These are phyloP conservation scores for Rotaria socialis DNA, from an alignment of 2,888 invertebrate genomes.

Conservation along the genomic window DNA sequence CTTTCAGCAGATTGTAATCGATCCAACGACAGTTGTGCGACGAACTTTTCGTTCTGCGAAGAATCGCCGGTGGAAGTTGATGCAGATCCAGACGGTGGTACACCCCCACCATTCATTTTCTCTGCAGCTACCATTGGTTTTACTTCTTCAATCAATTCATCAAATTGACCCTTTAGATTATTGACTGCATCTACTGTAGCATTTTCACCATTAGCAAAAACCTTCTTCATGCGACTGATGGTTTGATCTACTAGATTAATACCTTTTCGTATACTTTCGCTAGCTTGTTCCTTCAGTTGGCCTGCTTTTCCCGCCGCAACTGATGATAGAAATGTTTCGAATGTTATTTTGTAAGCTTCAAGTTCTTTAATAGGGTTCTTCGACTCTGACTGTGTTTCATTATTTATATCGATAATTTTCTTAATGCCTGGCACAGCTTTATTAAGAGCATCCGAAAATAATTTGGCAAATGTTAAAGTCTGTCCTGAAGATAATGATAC, in stretches of 20 bases:
- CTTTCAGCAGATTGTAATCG: neutral
- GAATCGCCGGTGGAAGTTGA: neutral
- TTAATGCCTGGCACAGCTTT: neutral
- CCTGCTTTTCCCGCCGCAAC: neutral
- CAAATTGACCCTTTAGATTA: neutral
- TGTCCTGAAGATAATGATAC: neutral
- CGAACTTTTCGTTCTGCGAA: neutral
- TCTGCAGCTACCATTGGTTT: conserved; percentile 9
- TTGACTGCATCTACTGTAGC: neutral
- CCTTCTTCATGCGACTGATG: neutral
- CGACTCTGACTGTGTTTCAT: neutral
- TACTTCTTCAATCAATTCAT: neutral
- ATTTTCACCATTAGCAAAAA: neutral
- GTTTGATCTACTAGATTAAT: neutral
- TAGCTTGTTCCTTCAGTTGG: neutral
- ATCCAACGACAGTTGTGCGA: neutral
- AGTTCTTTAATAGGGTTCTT: neutral
- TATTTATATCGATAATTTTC: neutral
- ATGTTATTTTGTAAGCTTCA: neutral
- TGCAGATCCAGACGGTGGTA: neutral
- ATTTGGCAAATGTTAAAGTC: neutral
- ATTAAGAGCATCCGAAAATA: neutral
- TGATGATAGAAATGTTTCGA: neutral
- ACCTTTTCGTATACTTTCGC: neutral
- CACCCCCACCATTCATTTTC: neutral